A percentile compares a stretch with the other conserved stretches of the same genome.
Conservation (phyloP, 2,888 invertebrate species). For the Dione juno region DNA sequence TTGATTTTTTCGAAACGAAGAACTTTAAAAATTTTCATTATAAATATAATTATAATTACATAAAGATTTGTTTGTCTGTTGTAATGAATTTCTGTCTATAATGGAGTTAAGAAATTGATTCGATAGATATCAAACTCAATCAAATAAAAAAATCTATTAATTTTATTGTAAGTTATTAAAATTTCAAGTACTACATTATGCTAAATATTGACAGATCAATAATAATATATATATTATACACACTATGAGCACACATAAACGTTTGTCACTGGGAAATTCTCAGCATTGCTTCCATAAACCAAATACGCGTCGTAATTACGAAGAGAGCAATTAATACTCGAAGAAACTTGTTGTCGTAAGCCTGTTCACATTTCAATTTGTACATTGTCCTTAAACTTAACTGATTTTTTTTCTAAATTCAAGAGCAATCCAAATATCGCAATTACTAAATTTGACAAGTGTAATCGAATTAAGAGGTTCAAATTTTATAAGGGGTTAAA, state of each 20-base stretch:
- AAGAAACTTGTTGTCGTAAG: slow-evolving; percentile 31
- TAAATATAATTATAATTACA: no score
- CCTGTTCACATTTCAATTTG: slow-evolving; percentile 27
- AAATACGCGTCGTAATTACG: slow-evolving; percentile 36
- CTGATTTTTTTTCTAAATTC: slow-evolving; percentile 6
- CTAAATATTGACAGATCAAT: no score
- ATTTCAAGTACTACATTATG: no score
- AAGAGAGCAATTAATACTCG: slow-evolving; percentile 37
- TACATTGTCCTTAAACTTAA: slow-evolving; percentile 17
- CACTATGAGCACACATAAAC: slow-evolving; percentile 20
- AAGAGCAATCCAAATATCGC: not conserved
- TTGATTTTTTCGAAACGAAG: no score
- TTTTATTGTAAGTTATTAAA: no score
- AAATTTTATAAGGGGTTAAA: not conserved
- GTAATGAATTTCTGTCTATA: no score
- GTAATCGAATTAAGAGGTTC: not conserved
- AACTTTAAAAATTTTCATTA: no score
- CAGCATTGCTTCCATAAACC: slow-evolving; percentile 31
- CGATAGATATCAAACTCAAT: no score
- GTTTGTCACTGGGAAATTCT: slow-evolving; percentile 25
- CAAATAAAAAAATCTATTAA: no score
- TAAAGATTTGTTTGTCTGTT: no score
- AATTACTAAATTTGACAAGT: slow-evolving; percentile 8
- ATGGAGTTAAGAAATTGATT: no score
- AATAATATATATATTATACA: no score